Evolutionary conservation across 2,113 vertebrate genomes (phyloP).

Genomic region (Syngnathus typhle): DNA sequence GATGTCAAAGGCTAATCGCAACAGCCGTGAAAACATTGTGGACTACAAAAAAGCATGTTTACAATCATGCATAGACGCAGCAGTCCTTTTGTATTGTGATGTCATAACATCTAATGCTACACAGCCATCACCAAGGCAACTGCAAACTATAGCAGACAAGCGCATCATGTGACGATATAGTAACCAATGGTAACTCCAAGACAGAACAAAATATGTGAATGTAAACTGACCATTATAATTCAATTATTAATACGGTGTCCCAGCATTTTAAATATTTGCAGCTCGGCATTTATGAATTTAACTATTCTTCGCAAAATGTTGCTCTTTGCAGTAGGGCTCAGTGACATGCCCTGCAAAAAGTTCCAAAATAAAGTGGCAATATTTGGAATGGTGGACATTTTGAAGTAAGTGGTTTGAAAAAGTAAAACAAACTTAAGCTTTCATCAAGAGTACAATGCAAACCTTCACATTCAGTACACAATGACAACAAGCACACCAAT

Average conservation of each 20-base stretch:
- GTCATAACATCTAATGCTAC: not conserved
- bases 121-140: not conserved
- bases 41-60: not conserved
- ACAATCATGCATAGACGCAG: not conserved
- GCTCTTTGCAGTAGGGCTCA: no score
- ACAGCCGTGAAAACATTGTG: not conserved
- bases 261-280: not conserved
- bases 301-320: no score
- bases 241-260: not conserved
- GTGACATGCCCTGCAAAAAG: no score
- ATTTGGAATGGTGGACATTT: no score
- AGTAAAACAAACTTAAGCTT: not conserved
- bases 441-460: not conserved
- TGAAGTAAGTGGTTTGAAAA: not conserved
- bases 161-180: not conserved
- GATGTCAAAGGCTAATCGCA: not conserved
- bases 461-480: conserved; percentile 5
- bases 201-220: not conserved
- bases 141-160: not conserved
- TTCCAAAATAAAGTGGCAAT: no score
- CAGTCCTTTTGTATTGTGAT: not conserved
- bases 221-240: not conserved
- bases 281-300: not conserved
- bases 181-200: not conserved
- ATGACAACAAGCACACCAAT: conserved; percentile 16